These are phyloP conservation scores for Spodoptera exigua DNA, from an alignment of 2,888 invertebrate genomes.

Conservation along the genomic window DNA sequence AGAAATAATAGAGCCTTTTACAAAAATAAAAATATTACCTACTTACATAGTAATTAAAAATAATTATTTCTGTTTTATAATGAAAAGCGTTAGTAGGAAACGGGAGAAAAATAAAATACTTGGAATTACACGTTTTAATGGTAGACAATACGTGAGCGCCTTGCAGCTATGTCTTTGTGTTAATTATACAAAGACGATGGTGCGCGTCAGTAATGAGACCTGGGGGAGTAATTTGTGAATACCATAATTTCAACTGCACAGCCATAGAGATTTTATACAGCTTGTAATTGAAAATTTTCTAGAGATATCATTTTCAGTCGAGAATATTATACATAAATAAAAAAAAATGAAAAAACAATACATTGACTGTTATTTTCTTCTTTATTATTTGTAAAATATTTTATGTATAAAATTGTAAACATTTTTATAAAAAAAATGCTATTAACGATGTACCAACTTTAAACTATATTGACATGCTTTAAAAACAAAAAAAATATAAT, in stretches of 20 bases:
- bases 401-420: too few species aligned
- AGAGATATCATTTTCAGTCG: too few species aligned
- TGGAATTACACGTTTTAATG: conserved; percentile 60
- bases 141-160: conserved; percentile 60
- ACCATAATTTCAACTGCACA: conserved; percentile 10
- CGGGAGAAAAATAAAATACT: conserved; percentile 26
- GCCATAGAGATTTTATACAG: not conserved
- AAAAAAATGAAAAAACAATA: too few species aligned
- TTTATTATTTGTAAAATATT: too few species aligned
- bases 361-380: too few species aligned
- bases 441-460: too few species aligned
- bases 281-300: too few species aligned
- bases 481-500: too few species aligned
- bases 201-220: conserved; percentile 42
- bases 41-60: not conserved
- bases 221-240: conserved; percentile 36
- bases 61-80: conserved; percentile 3
- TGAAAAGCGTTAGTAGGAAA: conserved; percentile 8
- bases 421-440: too few species aligned
- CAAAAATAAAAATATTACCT: not conserved
- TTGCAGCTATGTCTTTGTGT: conserved; percentile 49
- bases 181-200: conserved; percentile 52
- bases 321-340: too few species aligned
- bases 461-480: too few species aligned
- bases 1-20: too few species aligned